phyloP scores from a whole-genome alignment of 2,113 vertebrate species.

The Silurus glanis region DNA sequence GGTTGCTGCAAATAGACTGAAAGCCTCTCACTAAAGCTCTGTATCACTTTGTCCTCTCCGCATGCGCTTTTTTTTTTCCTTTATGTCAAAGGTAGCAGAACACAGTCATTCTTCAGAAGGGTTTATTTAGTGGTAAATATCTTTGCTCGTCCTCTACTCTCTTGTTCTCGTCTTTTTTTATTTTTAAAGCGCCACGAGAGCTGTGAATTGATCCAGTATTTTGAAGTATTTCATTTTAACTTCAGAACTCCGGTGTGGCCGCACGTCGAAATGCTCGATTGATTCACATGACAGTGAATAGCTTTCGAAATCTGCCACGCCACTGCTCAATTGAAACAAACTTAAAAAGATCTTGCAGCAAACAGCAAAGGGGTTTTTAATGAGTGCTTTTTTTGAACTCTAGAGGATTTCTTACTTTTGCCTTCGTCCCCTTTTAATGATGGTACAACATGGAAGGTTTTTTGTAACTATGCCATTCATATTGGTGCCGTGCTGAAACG shows the following conservation, averaged over 20 bases:
- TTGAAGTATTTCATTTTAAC: not conserved
- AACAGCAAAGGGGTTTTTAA: not conserved
- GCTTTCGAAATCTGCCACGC: not conserved
- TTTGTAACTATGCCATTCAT: not conserved
- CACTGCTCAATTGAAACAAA: not conserved
- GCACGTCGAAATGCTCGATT: not conserved
- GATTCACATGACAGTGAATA: not conserved
- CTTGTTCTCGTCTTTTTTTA: conserved; percentile 11
- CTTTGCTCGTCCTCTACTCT: not conserved
- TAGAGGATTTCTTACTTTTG: not conserved
- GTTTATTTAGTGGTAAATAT: conserved; percentile 8
- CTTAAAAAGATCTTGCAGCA: not conserved
- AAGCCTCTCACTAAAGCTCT: conserved; percentile 15
- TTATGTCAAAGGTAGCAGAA: not conserved
- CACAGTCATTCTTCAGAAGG: not conserved
- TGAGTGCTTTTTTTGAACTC: not conserved
- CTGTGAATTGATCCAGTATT: not conserved
- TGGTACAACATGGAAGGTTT: not conserved
- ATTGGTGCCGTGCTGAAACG: not conserved
- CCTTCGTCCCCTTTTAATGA: not conserved
- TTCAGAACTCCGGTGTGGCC: not conserved
- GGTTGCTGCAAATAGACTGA: conserved; percentile 25
- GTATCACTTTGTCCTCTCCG: not conserved
- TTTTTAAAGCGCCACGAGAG: not conserved
- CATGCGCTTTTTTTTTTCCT: conserved; percentile 13